Base-by-base conservation (phyloP, 2,888 invertebrate genomes). In the Dioctria linearis region DNA sequence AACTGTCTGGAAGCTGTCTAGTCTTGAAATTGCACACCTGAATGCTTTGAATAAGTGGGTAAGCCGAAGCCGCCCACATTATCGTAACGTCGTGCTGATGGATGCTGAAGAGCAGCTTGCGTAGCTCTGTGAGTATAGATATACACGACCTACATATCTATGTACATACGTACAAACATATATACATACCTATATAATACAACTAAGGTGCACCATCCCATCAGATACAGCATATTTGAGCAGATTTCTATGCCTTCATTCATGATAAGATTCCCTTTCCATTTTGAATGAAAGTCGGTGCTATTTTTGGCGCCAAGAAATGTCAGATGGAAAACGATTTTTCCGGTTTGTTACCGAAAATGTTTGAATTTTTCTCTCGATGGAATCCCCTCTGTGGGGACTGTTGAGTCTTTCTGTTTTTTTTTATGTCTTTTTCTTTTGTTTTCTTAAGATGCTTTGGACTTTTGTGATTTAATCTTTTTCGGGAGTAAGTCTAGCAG, bases 1-100 rank as follows among this genome's bases (percentile, higher is more conserved):
- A 78, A 66, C 65, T 61, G 80, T 80, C 80, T 80, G 80, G 71
- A 73, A 80, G 80, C 71, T 80, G 80, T 80, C 80, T 80, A 73
- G 80, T 80, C 80, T 80, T 57, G 54, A 69, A 79, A 79, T 67
- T 79, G 80, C 76, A 82, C 69, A 78, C 81, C 67, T 76, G 81
- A 81, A 79, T 76, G 75, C 69, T 75, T 67, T 63, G 66, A 69
- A 79, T 78, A 79, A 71, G 76, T 76, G 61, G 76, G 80, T 69
- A 75, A 75, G 73, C 81, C 63, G 63, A 76, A 76, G 79, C 75
- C 81, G 73, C 81, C 81, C 81, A 81, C 81, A 73, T 80, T 69
- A 69, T 79, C 63, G 63, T 76, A 37, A 76, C 76, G 76, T 25
- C 25, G 25, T 25, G 25, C 25, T 25, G 25, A 25, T 25, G 25